Base-by-base conservation (phyloP, 2,888 invertebrate species). In the Andrena dorsata region DNA sequence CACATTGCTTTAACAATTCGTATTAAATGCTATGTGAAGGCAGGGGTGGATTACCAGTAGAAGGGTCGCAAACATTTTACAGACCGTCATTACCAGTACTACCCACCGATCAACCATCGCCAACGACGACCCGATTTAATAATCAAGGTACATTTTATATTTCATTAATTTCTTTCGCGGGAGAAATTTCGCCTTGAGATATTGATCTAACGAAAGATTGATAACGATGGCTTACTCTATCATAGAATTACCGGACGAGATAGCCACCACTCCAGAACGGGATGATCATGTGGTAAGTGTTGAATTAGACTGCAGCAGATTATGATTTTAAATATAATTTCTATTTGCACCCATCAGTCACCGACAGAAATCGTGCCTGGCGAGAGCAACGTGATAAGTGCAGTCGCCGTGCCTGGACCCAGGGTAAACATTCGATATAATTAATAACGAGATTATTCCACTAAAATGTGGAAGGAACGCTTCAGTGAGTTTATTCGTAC, bases 401-500 rank as follows among this genome's bases (percentile, higher is more conserved):
- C 93, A 2, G 84, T 93, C 4, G 93, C 93, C 47, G 74, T 93
- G 69, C 91, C 93, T 53, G 94, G 94, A 74, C 93, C 92, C 65
- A 90, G 93, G 79, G 94, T 94, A 90, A 90, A 90, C 89, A 61
- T 49, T 68, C 5, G 5, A 26, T n/a, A 16, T n/a, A 10, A 13
- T 20, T 7, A 49, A 20, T 49, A 10, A 28, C n/a, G 8, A 16
- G 30, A 70, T 56, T 5, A 49, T 41, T 41, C 13, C 41, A 13
- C 41, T 41, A 41, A 20, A 30, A n/a, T 66, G 13, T 28, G 10
- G 28, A 56, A 28, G 23, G 4, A 97, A 35, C 7, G 8, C 28
- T 32, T 4, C 6, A 23, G 3, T 49, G n/a, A 56, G 0, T 91
- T 28, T 26, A 94, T 8, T 95, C 95, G 0, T 97, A 97, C 0